Evolutionary conservation across 2,113 vertebrate genomes (phyloP).

Genomic region (Myrmophylax atrothorax): DNA sequence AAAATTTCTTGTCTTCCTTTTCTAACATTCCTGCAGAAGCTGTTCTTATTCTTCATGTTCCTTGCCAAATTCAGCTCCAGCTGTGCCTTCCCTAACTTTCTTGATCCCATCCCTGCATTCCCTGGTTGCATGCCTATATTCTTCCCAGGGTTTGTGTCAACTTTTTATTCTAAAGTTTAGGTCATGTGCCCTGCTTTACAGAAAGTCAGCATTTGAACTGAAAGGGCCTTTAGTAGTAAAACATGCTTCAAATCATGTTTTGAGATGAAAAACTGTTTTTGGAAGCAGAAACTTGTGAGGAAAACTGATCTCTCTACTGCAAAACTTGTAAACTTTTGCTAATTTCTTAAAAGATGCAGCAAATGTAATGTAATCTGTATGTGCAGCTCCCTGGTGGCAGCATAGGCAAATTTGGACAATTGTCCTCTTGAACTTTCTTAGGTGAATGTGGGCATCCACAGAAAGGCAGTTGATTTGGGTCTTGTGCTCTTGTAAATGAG

Average conservation of each 20-base stretch:
- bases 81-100: neutral
- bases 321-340: neutral
- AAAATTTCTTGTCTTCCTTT: neutral
- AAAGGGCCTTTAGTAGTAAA: neutral
- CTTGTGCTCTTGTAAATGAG: neutral
- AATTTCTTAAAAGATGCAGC: neutral
- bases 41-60: neutral
- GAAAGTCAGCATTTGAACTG: neutral
- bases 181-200: neutral
- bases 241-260: neutral
- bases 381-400: neutral
- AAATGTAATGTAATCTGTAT: neutral
- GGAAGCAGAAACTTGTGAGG: neutral
- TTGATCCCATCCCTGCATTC: neutral
- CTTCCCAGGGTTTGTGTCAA: neutral
- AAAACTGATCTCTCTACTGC: neutral
- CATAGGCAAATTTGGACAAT: neutral
- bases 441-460: neutral
- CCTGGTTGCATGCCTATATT: neutral
- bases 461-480: accelerated
- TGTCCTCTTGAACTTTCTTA: neutral
- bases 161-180: neutral
- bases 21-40: neutral
- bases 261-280: neutral
- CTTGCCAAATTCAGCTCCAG: neutral